Evolutionary conservation across 2,113 vertebrate species (phyloP), one percentile per base, ranked within the genome.

Genomic region (Noctilio leporinus): DNA sequence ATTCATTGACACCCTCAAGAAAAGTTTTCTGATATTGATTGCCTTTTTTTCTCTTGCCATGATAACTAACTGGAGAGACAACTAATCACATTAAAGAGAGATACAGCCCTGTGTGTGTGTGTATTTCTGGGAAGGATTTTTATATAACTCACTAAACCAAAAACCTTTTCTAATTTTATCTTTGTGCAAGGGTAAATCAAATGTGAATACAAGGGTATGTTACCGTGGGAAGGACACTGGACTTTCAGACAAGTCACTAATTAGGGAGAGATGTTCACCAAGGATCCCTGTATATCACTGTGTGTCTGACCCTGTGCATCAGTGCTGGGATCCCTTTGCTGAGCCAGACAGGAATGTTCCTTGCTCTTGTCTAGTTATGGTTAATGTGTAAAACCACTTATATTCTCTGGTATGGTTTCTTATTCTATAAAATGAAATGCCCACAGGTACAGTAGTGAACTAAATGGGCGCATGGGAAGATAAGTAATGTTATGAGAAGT

Each of bases 1-100:
- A 95, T 92, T 96, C 77, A 92, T 81, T 47, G 28, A 47, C 12
- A 70, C 82, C 93, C 77, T 95, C 30, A 33, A 94, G 95, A 82
- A 64, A 70, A 88, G 62, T 38, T 92, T 43, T 95, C 65, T 77
- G 17, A 88, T 77, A 81, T 2, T 93, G 57, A 47, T 82, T 96
- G 49, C 59, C 85, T 96, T 95, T 96, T 96, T 35, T 86, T 96
- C 67, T 88, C 45, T 87, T 51, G 11, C 55, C 78, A 5, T 93
- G 73, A 47, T 69, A 89, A 80, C 85, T 64, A 87, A 76, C 72
- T 90, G 28, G 53, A 57, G 45, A 49, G 22, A 62, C 85, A 78
- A 5, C 64, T 95, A 47, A 93, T 86, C 73, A 64, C 30, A 76
- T 89, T 87, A 84, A 86, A 87, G 70, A 86, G n/a, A 81, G n/a